Evolutionary conservation across 2,113 vertebrate species (phyloP).

Genomic region (Channa argus): DNA sequence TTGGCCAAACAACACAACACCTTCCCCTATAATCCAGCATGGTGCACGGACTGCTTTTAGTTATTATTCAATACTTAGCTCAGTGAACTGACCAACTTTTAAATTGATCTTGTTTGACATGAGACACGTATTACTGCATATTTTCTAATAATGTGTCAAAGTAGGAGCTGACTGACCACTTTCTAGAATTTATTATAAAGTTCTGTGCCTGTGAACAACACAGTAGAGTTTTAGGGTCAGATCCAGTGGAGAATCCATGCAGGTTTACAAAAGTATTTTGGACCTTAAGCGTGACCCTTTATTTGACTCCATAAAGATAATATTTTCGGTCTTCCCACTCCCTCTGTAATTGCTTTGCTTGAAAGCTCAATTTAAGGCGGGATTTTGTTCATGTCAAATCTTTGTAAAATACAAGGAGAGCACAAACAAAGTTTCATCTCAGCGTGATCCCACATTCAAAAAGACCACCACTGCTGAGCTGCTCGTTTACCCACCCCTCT

Average conservation of each 20-base stretch:
- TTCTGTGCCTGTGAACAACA: background rate
- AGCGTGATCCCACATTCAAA: background rate
- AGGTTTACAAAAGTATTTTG: no score
- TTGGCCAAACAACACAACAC: no score
- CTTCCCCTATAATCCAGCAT: no score
- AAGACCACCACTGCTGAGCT: background rate
- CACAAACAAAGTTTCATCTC: background rate
- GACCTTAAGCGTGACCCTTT: background rate
- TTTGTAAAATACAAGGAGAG: background rate
- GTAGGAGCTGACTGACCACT: no score
- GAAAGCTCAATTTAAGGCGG: background rate
- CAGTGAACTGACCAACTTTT: no score
- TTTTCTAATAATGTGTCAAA: no score
- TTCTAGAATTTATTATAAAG: background rate
- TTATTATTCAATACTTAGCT: no score
- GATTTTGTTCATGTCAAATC: background rate
- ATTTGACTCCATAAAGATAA: background rate
- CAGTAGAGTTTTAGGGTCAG: background rate
- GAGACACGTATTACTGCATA: no score
- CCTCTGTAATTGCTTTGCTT: background rate
- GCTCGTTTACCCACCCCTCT: conserved; percentile 7
- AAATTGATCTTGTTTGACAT: no score
- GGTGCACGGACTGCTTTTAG: no score
- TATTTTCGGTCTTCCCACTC: background rate
- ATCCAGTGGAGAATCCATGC: no score